These are phyloP conservation scores for Peromyscus attwateri DNA, from an alignment of 2,797 vertebrate species.

Conservation along the genomic window DNA sequence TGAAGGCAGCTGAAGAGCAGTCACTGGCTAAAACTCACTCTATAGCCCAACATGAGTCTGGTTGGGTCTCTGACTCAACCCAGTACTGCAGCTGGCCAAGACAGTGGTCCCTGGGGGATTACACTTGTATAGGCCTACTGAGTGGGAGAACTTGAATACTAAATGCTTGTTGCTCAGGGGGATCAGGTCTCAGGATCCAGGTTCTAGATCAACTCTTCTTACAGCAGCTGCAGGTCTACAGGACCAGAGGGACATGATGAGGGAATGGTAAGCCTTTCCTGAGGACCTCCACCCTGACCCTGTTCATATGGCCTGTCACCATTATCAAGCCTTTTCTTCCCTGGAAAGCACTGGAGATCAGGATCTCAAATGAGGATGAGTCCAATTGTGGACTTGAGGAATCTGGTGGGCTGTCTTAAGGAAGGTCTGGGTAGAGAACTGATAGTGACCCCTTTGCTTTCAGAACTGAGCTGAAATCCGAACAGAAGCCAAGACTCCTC, in stretches of 20 bases:
- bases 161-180: neutral
- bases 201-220: neutral
- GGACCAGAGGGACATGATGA: neutral
- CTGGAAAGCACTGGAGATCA: neutral
- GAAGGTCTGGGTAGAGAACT: neutral
- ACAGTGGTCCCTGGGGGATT: neutral
- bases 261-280: neutral
- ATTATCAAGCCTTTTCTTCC: neutral
- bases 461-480: slow-evolving; percentile 25
- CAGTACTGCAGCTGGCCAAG: neutral
- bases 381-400: neutral
- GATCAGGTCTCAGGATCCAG: neutral
- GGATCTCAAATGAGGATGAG: neutral
- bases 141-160: neutral
- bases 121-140: neutral
- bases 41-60: neutral
- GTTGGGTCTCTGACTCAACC: neutral
- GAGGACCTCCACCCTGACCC: neutral
- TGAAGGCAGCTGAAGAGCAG: too few species aligned
- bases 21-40: neutral
- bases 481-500: slow-evolving; percentile 24
- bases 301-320: neutral
- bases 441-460: neutral
- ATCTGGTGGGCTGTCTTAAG: neutral
- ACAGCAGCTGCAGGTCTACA: neutral